A percentile compares a stretch with the other conserved stretches of the same genome.
These are phyloP conservation scores for Rhinoptilus africanus DNA, from an alignment of 2,113 vertebrate genomes.

Conservation along the genomic window DNA sequence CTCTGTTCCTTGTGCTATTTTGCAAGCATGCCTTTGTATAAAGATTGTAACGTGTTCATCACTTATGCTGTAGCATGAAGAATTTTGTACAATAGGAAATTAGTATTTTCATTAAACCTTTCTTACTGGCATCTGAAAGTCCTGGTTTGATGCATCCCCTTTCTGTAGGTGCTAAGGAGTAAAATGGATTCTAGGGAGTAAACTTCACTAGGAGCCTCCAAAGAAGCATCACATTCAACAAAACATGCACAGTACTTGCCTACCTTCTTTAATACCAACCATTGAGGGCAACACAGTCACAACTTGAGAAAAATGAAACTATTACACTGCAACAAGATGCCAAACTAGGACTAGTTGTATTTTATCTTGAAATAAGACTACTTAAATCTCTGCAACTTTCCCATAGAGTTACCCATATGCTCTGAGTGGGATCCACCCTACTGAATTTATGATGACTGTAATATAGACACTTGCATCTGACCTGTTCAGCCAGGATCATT, in stretches of 20 bases:
- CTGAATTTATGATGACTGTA: not conserved
- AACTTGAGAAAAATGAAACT: not conserved
- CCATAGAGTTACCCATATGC: not conserved
- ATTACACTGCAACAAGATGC: not conserved
- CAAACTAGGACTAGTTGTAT: not conserved
- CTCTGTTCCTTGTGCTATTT: not conserved
- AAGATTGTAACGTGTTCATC: not conserved
- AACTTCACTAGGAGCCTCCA: rapidly evolving
- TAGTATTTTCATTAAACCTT: not conserved
- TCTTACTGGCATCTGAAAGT: not conserved
- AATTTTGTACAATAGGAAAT: not conserved
- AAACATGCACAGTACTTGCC: not conserved
- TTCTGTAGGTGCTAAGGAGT: not conserved
- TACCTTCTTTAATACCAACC: not conserved
- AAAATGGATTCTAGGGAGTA: not conserved
- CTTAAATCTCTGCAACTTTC: not conserved
- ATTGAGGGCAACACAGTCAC: not conserved
- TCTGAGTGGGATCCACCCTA: not conserved
- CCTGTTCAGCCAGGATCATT: not conserved
- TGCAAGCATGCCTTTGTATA: not conserved
- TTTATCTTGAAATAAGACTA: not conserved
- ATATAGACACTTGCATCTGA: not conserved
- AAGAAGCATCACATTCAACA: not conserved
- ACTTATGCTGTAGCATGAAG: not conserved
- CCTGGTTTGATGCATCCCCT: not conserved